Percentiles rank a stretch among this genome's conserved stretches.
phyloP scores from a whole-genome alignment of 2,888 invertebrate species.

The Scaptomyza polygonia region DNA sequence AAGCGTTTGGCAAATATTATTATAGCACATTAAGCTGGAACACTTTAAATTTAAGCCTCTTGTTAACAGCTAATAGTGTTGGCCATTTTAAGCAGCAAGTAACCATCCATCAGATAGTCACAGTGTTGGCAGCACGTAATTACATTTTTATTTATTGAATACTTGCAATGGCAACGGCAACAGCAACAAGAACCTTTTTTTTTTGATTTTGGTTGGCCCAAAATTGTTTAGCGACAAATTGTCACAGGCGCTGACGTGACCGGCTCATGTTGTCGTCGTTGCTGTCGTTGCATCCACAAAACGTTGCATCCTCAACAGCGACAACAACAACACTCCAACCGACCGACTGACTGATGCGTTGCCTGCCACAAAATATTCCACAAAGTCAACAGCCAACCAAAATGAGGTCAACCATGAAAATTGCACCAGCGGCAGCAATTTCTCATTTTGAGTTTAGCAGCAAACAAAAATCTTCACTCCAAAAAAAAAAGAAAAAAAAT shows the following conservation, averaged over 20 bases:
- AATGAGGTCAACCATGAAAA: conserved; percentile 79
- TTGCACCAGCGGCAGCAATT: conserved; percentile 76
- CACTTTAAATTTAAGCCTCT: conserved; percentile 3
- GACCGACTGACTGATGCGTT: conserved; percentile 54
- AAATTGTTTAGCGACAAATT: conserved; percentile 78
- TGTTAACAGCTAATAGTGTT: conserved; percentile 25
- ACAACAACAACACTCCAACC: conserved; percentile 14
- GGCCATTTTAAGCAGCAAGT: neutral
- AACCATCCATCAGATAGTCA: conserved; percentile 40
- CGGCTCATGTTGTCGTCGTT: conserved; percentile 42
- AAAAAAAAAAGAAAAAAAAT: conserved; percentile 16
- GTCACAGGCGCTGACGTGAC: conserved; percentile 63
- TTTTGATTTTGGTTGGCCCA: conserved; percentile 39
- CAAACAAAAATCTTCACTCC: conserved; percentile 33
- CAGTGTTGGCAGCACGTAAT: conserved; percentile 52
- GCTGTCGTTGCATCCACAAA: conserved; percentile 14
- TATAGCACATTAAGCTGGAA: conserved; percentile 58
- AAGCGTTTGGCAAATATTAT: conserved; percentile 64
- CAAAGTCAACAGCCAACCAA: conserved; percentile 72
- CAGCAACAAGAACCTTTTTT: conserved; percentile 34
- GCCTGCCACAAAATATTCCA: conserved; percentile 66
- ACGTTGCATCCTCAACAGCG: conserved; percentile 20
- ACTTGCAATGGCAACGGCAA: conserved; percentile 40
- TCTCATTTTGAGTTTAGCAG: conserved; percentile 77
- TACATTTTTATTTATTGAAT: conserved; percentile 79